Evolutionary conservation across 64 coral and sea anemone genomes (phyloP), one percentile per base, ranked within the genome.

Genomic region (Catalaphyllia jardinei): DNA sequence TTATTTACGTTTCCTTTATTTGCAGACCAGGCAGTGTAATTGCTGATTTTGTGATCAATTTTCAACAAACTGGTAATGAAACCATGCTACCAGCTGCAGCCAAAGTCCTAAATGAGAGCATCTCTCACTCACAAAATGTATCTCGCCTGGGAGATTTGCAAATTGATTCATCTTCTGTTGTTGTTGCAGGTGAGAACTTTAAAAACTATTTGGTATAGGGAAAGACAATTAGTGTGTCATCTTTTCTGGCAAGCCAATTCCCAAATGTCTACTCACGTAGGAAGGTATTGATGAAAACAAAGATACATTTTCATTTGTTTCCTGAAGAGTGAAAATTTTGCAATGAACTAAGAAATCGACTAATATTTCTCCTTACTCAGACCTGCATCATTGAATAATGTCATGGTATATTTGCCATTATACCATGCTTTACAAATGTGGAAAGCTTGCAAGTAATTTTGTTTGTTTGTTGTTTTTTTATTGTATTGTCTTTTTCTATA

Each of bases 11-110:
- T 52, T 27, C 1, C 8, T 14, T 50, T 50, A 27, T 27, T 8
- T 51, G 17, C 22, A 85, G 81, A 38, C 28, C 69, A 35, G 81
- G 81, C 10, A 85, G 81, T 51, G 81, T 85, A 4, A 14, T 85
- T 16, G 81, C 63, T 71, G 81, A 85, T 24, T 52, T 71, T 38
- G 22, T 71, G 0, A 42, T 85, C 19, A 20, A 85, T 60, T 85
- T 85, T 71, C 11, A 85, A 14, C 20, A 30, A 25, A 85, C 62
- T 49, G 4, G 24, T 2, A 85, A 85, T 35, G 10, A 20, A 10
- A 71, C 81, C 19, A 35, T 85, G 11, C 3, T 85, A 13, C 19
- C 38, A 5, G 71, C 62, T 27, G 81, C 81, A 2, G 3, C 17
- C 1, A 52, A 12, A 24, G 6, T 85, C 25, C 24, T 85, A 5